Conservation (phyloP, 1,140 invertebrate genomes). For the Drosophila busckii region DNA sequence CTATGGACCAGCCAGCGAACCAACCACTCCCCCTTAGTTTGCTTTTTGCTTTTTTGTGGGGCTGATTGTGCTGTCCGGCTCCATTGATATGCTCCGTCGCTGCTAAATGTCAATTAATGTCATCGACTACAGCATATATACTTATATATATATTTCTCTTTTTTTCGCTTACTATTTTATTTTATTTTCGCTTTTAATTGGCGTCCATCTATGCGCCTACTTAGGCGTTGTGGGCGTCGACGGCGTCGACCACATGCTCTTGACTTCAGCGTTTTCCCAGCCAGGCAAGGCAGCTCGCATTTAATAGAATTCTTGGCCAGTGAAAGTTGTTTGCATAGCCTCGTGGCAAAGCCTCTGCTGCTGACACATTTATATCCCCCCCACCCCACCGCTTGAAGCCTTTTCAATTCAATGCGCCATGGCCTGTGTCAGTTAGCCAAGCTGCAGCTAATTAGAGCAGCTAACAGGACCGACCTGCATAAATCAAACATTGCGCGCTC, state of each 20-base stretch:
- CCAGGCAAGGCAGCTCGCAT: not conserved
- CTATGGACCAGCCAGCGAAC: not conserved
- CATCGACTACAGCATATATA: slow-evolving; percentile 61
- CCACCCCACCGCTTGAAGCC: slow-evolving; percentile 23
- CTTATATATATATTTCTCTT: slow-evolving; percentile 9
- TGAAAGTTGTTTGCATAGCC: slow-evolving; percentile 67
- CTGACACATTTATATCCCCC: slow-evolving; percentile 57
- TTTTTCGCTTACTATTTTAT: slow-evolving; percentile 27
- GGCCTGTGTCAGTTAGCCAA: slow-evolving; percentile 33
- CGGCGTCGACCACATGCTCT: slow-evolving; percentile 47
- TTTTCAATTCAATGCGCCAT: slow-evolving; percentile 38
- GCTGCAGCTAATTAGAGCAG: slow-evolving; percentile 57
- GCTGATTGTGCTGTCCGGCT: slow-evolving; percentile 71
- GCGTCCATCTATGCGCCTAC: slow-evolving; percentile 45
- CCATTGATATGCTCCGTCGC: slow-evolving; percentile 72
- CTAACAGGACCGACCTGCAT: slow-evolving; percentile 35
- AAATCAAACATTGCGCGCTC: slow-evolving; percentile 62
- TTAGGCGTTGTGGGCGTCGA: slow-evolving; percentile 33
- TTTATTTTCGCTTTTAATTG: slow-evolving; percentile 74
- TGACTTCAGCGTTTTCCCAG: slow-evolving; percentile 44
- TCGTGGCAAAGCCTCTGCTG: slow-evolving; percentile 16
- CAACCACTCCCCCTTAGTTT: slow-evolving; percentile 4
- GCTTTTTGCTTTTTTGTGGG: slow-evolving; percentile 42
- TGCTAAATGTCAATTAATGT: slow-evolving; percentile 77
- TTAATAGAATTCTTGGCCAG: slow-evolving; percentile 35